These are phyloP conservation scores for Gari tellinella DNA, from an alignment of 2,888 invertebrate species.

Conservation along the genomic window DNA sequence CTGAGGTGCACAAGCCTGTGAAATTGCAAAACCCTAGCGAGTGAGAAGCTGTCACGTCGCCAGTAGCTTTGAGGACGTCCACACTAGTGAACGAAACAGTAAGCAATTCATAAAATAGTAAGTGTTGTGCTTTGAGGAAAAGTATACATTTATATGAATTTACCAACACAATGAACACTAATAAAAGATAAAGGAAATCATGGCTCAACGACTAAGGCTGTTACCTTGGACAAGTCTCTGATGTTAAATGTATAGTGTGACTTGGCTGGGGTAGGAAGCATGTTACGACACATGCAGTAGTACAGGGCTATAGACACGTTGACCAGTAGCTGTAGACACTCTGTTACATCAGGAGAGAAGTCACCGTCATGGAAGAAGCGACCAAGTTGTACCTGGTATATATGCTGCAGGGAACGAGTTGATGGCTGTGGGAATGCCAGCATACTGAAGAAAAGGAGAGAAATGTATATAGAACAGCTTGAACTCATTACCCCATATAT, in stretches of 20 bases:
- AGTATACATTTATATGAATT: no score
- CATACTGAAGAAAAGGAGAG: slow-evolving; percentile 74
- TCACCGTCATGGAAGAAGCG: slow-evolving; percentile 83
- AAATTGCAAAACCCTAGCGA: no score
- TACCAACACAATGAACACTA: no score
- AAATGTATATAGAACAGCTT: no score
- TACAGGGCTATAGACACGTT: slow-evolving; percentile 83
- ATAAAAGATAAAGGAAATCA: no score
- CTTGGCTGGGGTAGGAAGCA: slow-evolving; percentile 84
- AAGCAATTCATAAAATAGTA: no score
- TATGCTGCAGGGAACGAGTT: slow-evolving; percentile 83
- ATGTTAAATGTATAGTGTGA: slow-evolving; percentile 85
- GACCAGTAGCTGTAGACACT: slow-evolving; percentile 80
- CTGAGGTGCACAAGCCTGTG: no score
- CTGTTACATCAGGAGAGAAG: slow-evolving; percentile 82
- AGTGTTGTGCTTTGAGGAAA: no score
- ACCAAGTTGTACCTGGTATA: slow-evolving; percentile 84
- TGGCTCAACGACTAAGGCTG: neutral
- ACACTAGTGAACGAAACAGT: no score
- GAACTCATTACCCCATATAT: no score
- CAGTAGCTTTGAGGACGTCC: no score
- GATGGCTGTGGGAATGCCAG: slow-evolving; percentile 83
- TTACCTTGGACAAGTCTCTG: slow-evolving; percentile 83
- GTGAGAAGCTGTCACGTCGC: no score
- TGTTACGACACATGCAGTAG: slow-evolving; percentile 81